Evolutionary conservation across 2,888 invertebrate genomes (phyloP), one percentile per base, ranked within the genome.

Genomic region (Incurvaria masculella): DNA sequence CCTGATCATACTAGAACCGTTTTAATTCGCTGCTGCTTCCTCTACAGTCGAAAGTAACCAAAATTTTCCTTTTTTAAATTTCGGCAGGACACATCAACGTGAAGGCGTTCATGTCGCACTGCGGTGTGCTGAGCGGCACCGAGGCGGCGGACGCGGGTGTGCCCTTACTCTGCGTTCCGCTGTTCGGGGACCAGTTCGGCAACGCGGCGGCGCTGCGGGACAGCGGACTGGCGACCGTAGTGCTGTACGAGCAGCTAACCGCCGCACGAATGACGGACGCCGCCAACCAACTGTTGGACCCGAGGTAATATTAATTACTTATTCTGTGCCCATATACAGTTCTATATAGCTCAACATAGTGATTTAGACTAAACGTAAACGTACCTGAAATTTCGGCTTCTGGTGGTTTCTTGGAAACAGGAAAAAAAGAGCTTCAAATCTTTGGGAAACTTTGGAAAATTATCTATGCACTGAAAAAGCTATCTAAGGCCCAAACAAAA

Each of bases 171-270:
- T 79, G 86, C 4, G 81, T 88, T 26, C 88, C 88, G 4, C 75
- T 88, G 44, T 88, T 84, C 57, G 88, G 87, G 1, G 87, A 88
- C 60, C 88, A 88, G 59, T 83, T 81, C 52, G 79, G 83, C 1
- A 88, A 88, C 60, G 84, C 84, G 1, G 79, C 79, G 41, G 82
- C 82, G 0, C 62, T 85, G 2, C 78, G 81, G 57, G 82, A 83
- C 44, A 79, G 80, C 8, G 84, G 84, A 5, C 68, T 84, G 4
- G 87, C 84, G 1, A 68, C 80, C 1, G 70, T 83, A 5, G 66
- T 88, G 1, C 61, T 79, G 38, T 83, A 83, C 53, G 64, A 79
- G 42, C 72, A 83, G 27, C 69, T 86, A 40, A 80, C 71, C n/a
- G 82, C 82, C 55, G 71, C 81, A 39, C 72, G 65, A 44, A 67